Evolutionary conservation across 2,888 invertebrate genomes (phyloP).

Genomic region (Trypoxylon attenuatum): DNA sequence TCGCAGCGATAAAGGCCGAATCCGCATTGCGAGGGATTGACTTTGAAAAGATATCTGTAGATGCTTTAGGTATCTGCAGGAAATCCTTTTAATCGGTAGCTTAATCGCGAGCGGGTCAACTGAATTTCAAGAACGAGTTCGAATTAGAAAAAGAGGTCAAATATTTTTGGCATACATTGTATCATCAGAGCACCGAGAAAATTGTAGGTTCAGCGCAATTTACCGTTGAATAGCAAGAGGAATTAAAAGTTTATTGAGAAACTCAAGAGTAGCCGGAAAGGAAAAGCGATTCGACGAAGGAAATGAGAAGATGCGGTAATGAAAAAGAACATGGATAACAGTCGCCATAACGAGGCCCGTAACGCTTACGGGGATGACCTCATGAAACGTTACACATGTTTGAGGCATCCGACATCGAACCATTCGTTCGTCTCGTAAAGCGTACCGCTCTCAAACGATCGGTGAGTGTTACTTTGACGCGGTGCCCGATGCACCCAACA

Average conservation of each 20-base stretch:
- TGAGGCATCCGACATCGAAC: conserved; percentile 42
- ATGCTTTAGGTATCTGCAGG: neutral
- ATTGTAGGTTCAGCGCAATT: neutral
- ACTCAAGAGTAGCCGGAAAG: conserved; percentile 11
- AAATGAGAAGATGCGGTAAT: neutral
- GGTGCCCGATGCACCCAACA: conserved; percentile 9
- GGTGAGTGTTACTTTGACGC: conserved; percentile 49
- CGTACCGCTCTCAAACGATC: conserved; percentile 45
- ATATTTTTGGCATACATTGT: no score
- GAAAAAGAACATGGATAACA: conserved; percentile 10
- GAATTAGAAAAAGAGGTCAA: no score
- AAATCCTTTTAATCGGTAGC: conserved; percentile 27
- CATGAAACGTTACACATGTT: conserved; percentile 56
- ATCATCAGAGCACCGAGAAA: no score
- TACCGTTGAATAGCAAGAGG: no score
- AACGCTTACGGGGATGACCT: conserved; percentile 44
- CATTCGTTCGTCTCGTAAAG: conserved; percentile 54
- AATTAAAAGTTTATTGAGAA: no score
- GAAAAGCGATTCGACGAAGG: neutral
- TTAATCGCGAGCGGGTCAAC: no score
- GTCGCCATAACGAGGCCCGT: conserved; percentile 24
- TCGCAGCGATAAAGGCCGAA: conserved; percentile 40
- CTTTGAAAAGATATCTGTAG: conserved; percentile 28
- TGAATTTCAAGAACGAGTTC: conserved; percentile 3
- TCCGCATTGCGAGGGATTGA: conserved; percentile 18